phyloP scores from a whole-genome alignment of 2,113 vertebrate genomes.

The Herpetotheres cachinnans region DNA sequence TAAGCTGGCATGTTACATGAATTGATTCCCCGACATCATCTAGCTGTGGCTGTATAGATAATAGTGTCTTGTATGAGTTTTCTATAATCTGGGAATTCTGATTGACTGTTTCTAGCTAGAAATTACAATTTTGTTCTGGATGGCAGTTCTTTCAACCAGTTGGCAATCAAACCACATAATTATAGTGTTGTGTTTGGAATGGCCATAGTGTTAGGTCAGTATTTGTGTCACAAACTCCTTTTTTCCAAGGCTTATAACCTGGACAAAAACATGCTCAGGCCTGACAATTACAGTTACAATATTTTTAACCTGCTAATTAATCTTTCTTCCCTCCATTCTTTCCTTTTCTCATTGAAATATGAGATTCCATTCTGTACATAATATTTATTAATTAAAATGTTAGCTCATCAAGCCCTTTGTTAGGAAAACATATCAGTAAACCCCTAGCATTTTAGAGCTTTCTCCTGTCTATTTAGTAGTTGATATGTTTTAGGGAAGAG shows the following conservation, averaged over 20 bases:
- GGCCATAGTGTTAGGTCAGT: conserved; percentile 22
- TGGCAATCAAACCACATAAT: conserved; percentile 55
- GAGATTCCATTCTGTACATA: not conserved
- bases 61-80: conserved; percentile 70
- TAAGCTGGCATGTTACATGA: conserved; percentile 79
- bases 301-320: not conserved
- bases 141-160: conserved; percentile 24
- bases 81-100: conserved; percentile 67
- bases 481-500: not conserved
- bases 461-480: not conserved
- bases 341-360: not conserved
- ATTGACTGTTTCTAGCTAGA: conserved; percentile 67
- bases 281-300: not conserved
- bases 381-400: not conserved
- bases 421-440: not conserved
- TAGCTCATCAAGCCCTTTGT: not conserved
- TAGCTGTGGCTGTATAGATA: conserved; percentile 76
- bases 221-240: conserved; percentile 18
- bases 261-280: not conserved
- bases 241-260: not conserved
- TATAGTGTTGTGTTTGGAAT: conserved; percentile 24
- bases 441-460: not conserved
- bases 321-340: not conserved
- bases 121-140: conserved; percentile 56
- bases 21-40: conserved; percentile 79